phyloP scores from a whole-genome alignment of 2,888 invertebrate genomes.

The Drosophila neotestacea region DNA sequence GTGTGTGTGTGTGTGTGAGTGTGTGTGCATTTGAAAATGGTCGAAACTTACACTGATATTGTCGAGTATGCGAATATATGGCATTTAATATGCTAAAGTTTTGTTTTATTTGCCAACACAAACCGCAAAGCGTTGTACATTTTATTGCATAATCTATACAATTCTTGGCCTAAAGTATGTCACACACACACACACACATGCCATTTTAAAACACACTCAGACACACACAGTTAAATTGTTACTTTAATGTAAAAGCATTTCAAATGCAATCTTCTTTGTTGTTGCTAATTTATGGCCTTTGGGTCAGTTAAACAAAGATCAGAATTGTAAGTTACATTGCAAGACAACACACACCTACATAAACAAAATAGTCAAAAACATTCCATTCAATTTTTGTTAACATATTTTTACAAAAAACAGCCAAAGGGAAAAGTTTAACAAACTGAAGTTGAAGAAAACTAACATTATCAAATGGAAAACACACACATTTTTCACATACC shows the following conservation, averaged over 20 bases:
- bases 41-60: slow-evolving; percentile 27
- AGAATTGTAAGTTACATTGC: slow-evolving; percentile 42
- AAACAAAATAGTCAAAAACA: slow-evolving; percentile 20
- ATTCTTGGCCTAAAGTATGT: slow-evolving; percentile 3
- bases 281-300: slow-evolving; percentile 55
- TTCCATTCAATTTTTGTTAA: slow-evolving; percentile 24
- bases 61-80: slow-evolving; percentile 1
- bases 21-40: slow-evolving; percentile 13
- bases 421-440: slow-evolving; percentile 37
- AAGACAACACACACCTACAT: slow-evolving; percentile 4
- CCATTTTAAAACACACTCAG: background rate
- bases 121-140: slow-evolving; percentile 46
- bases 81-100: slow-evolving; percentile 49
- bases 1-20: slow-evolving; percentile 6
- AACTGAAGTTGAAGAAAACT: slow-evolving; percentile 21
- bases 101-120: slow-evolving; percentile 44
- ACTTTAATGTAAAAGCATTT: slow-evolving; percentile 28
- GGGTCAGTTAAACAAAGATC: slow-evolving; percentile 54
- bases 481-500: no score
- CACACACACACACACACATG: slow-evolving; percentile 6
- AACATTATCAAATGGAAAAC: slow-evolving; percentile 20
- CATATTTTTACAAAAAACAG: slow-evolving; percentile 34
- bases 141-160: slow-evolving; percentile 48
- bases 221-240: background rate
- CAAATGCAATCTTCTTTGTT: slow-evolving; percentile 10